phyloP scores from a whole-genome alignment of 2,888 invertebrate species.

The Acleris laterana region DNA sequence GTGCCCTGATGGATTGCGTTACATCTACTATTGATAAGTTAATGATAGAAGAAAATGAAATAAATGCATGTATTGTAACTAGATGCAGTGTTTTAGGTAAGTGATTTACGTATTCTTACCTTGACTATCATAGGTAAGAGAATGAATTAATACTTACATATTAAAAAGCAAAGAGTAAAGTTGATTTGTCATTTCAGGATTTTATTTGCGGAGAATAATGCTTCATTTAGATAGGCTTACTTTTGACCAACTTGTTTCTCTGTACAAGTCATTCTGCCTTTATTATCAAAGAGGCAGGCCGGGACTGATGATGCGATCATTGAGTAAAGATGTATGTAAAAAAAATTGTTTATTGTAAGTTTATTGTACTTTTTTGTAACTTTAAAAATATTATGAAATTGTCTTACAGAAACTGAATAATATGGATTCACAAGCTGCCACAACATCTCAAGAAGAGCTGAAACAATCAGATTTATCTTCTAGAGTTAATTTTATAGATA shows the following conservation, averaged over 20 bases:
- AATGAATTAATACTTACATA: background rate
- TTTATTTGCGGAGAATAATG: slow-evolving; percentile 92
- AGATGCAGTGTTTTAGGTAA: slow-evolving; percentile 88
- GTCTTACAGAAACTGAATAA: slow-evolving; percentile 73
- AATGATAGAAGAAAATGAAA: slow-evolving; percentile 80
- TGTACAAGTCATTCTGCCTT: slow-evolving; percentile 88
- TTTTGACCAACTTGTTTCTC: slow-evolving; percentile 91
- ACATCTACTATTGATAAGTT: slow-evolving; percentile 85
- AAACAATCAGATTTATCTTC: slow-evolving; percentile 69
- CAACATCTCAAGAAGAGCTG: slow-evolving; percentile 62
- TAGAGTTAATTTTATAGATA: slow-evolving; percentile 72
- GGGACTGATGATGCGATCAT: slow-evolving; percentile 75
- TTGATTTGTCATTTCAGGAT: slow-evolving; percentile 79
- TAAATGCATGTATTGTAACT: slow-evolving; percentile 80
- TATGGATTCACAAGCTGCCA: slow-evolving; percentile 59
- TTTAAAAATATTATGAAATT: background rate
- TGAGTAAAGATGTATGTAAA: slow-evolving; percentile 76
- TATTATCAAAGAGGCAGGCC: slow-evolving; percentile 87
- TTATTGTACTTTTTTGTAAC: background rate
- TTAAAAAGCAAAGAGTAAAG: background rate
- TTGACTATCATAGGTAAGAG: background rate
- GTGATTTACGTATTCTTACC: slow-evolving; percentile 3
- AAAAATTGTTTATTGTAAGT: slow-evolving; percentile 4
- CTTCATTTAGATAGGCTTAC: slow-evolving; percentile 92
- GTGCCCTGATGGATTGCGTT: slow-evolving; percentile 86